These are phyloP conservation scores for Drosophila kurseongensis DNA, from an alignment of 1,140 invertebrate species.

Conservation along the genomic window DNA sequence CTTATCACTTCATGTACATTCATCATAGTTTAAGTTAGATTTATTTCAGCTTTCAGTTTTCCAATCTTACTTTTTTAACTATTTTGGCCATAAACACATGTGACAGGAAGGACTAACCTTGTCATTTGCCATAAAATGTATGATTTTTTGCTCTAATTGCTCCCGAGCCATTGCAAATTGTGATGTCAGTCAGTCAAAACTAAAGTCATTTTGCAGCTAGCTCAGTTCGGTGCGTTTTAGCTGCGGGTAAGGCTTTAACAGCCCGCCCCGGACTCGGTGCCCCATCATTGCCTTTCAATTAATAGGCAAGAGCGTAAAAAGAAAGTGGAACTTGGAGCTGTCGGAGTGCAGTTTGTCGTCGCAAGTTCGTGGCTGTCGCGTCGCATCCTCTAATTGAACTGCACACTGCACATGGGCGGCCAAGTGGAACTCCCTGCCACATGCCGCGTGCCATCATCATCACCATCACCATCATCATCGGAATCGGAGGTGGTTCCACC, in stretches of 20 bases:
- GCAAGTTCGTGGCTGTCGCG: slow-evolving; percentile 27
- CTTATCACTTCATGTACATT: too few species aligned
- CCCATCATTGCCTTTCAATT: slow-evolving; percentile 61
- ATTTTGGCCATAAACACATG: not conserved
- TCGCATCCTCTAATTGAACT: slow-evolving; percentile 47
- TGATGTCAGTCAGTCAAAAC: slow-evolving; percentile 57
- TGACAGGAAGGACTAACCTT: not conserved
- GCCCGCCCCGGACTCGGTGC: not conserved
- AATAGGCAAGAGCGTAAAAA: slow-evolving; percentile 72
- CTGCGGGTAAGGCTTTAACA: slow-evolving; percentile 33
- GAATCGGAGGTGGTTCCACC: slow-evolving; percentile 30
- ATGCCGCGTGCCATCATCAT: slow-evolving; percentile 22
- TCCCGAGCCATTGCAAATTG: slow-evolving; percentile 43
- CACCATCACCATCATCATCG: slow-evolving; percentile 11
- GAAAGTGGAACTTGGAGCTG: slow-evolving; percentile 55
- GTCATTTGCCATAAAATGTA: slow-evolving; percentile 19
- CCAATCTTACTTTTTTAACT: not conserved
- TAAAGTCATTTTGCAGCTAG: slow-evolving; percentile 34
- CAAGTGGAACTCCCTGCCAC: slow-evolving; percentile 47
- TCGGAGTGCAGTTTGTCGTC: slow-evolving; percentile 54
- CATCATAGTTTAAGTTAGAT: too few species aligned
- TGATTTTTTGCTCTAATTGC: slow-evolving; percentile 73
- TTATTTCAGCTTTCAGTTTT: not conserved
- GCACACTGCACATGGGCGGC: slow-evolving; percentile 55
- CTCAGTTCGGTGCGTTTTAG: slow-evolving; percentile 24